Conservation (phyloP, 92 coral and sea anemone species). For the Phenganax stokvisi region DNA sequence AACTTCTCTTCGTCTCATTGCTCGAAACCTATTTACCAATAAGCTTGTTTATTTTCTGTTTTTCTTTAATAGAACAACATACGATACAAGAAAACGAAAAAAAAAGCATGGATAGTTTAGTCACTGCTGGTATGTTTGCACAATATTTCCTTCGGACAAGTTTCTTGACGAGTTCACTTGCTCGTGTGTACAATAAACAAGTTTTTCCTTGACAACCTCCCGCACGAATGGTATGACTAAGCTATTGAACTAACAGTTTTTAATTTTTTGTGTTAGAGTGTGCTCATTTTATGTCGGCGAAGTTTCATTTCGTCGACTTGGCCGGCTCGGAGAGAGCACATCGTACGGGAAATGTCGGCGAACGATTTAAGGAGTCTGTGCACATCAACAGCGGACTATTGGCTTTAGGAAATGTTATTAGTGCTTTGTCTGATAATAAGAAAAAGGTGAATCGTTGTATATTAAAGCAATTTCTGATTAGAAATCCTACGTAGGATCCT, state of each 20-base stretch:
- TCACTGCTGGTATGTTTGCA: constrained; percentile 18
- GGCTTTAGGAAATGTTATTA: constrained; percentile 90
- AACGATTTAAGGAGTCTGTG: constrained; percentile 91
- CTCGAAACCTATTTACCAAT: neutral
- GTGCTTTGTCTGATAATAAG: constrained; percentile 79
- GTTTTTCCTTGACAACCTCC: no score
- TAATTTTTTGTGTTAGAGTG: constrained; percentile 41
- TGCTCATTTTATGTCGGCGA: constrained; percentile 77
- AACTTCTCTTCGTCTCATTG: neutral
- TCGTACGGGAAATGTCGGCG: constrained; percentile 97
- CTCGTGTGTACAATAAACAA: neutral
- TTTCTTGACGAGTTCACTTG: neutral
- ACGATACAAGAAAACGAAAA: constrained; percentile 30
- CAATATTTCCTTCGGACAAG: neutral
- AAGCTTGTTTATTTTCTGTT: constrained; percentile 32
- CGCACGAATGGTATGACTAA: no score
- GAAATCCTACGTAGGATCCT: neutral
- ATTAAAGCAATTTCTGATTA: neutral
- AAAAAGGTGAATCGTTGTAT: constrained; percentile 59
- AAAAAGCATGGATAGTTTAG: constrained; percentile 45
- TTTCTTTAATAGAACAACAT: constrained; percentile 49
- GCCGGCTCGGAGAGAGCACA: constrained; percentile 96
- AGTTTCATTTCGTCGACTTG: constrained; percentile 94
- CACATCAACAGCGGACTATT: constrained; percentile 86
- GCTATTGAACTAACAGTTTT: neutral